Percentiles rank a stretch among this genome's conserved stretches.
Conservation (phyloP, 2,113 vertebrate species). For the Tautogolabrus adspersus region DNA sequence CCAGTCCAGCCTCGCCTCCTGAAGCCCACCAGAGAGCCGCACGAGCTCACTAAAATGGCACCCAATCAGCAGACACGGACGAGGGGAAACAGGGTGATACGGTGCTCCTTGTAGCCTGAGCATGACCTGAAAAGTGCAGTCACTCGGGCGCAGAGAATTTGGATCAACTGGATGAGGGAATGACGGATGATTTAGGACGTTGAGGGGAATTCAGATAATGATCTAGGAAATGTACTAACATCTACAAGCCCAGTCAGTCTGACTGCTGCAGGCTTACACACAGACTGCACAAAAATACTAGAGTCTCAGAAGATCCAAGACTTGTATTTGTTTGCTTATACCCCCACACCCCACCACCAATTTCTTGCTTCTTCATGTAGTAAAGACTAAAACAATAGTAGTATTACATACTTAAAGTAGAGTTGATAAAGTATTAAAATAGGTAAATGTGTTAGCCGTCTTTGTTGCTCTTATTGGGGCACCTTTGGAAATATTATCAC, state of each 20-base stretch:
- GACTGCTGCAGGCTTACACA: not conserved
- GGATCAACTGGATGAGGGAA: constrained; percentile 6
- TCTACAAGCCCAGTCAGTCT: not conserved
- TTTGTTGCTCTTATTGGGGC: no score
- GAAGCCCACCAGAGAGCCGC: constrained; percentile 22
- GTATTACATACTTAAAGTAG: no score
- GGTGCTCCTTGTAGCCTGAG: constrained; percentile 25
- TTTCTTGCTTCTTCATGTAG: no score
- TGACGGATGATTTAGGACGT: constrained; percentile 6
- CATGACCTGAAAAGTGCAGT: constrained; percentile 20
- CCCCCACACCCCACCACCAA: no score
- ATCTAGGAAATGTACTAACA: not conserved
- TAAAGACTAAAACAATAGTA: no score
- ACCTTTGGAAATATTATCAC: no score
- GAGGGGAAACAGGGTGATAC: constrained; percentile 27
- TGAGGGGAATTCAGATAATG: constrained; percentile 15
- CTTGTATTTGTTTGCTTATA: no score
- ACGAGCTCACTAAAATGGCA: constrained; percentile 47
- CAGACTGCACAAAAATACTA: no score
- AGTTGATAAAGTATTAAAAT: no score
- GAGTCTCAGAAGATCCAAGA: no score
- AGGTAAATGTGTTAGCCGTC: no score
- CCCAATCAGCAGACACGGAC: constrained; percentile 22
- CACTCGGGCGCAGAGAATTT: constrained; percentile 4
- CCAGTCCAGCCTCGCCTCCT: constrained; percentile 52